These are phyloP conservation scores for Brachypterus glaber DNA, from an alignment of 2,888 invertebrate genomes.

Conservation along the genomic window DNA sequence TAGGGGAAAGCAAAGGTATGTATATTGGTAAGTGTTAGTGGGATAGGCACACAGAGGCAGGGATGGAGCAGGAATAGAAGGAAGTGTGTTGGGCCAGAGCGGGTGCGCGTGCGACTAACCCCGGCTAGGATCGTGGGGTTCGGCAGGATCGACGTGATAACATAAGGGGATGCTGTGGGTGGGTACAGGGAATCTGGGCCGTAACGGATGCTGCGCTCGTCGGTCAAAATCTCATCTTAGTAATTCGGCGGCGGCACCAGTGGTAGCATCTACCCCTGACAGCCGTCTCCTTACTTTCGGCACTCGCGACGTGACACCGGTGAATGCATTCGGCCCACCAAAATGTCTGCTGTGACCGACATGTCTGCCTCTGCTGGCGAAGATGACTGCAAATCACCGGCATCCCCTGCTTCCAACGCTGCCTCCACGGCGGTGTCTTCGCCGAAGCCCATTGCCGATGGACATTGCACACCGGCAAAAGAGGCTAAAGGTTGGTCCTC, in stretches of 20 bases:
- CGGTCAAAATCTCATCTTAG: conserved; percentile 29
- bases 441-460: conserved; percentile 38
- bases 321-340: conserved; percentile 33
- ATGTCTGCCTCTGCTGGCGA: conserved; percentile 37
- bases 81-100: too few species aligned
- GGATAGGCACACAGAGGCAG: too few species aligned
- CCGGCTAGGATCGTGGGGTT: conserved; percentile 17
- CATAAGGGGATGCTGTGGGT: conserved; percentile 7
- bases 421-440: too few species aligned
- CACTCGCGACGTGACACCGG: conserved; percentile 24
- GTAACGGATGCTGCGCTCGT: conserved; percentile 45
- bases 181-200: conserved; percentile 26
- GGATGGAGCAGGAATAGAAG: too few species aligned
- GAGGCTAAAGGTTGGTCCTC: conserved; percentile 39
- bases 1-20: too few species aligned
- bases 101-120: conserved; percentile 10
- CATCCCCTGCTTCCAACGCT: conserved; percentile 17
- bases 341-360: too few species aligned
- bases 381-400: conserved; percentile 35
- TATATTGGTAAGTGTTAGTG: too few species aligned
- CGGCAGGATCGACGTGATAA: conserved; percentile 19
- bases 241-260: conserved; percentile 30
- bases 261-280: conserved; percentile 32
- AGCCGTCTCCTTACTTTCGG: conserved; percentile 30
- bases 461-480: conserved; percentile 37